phyloP scores from a whole-genome alignment of 64 coral and sea anemone genomes.

The Montipora capricornis region DNA sequence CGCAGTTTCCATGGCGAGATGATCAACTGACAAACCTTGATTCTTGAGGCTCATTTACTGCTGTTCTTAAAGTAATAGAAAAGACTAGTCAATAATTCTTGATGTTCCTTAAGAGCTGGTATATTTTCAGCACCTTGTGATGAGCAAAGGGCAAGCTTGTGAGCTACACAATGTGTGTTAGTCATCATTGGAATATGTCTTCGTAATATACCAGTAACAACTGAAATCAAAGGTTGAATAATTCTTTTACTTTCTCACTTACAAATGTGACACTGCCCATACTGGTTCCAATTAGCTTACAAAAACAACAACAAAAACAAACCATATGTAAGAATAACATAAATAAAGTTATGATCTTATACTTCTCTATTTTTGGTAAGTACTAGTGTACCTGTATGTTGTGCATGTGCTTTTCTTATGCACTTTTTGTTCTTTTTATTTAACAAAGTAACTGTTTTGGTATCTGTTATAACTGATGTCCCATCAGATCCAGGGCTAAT shows the following conservation, averaged over 20 bases:
- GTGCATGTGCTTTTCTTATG: neutral
- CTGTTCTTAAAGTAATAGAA: conserved; percentile 64
- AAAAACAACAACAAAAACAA: too few species aligned
- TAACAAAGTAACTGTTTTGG: conserved; percentile 50
- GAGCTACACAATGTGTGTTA: neutral
- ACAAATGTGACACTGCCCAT: too few species aligned
- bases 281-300: too few species aligned
- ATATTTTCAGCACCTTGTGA: conserved; percentile 55
- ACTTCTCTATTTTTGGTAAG: too few species aligned
- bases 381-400: too few species aligned
- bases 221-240: neutral
- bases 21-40: conserved; percentile 7
- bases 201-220: neutral
- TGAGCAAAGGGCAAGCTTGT: neutral
- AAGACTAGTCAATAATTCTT: conserved; percentile 30
- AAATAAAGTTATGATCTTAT: too few species aligned
- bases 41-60: conserved; percentile 32
- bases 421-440: conserved; percentile 17
- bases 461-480: conserved; percentile 51
- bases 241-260: neutral
- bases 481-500: conserved; percentile 61
- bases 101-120: conserved; percentile 30
- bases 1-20: neutral
- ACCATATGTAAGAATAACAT: too few species aligned
- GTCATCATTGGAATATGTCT: neutral